Percentiles rank a stretch among this genome's conserved stretches.
These are phyloP conservation scores for Homalodisca vitripennis DNA, from an alignment of 1,140 invertebrate genomes.

Conservation along the genomic window DNA sequence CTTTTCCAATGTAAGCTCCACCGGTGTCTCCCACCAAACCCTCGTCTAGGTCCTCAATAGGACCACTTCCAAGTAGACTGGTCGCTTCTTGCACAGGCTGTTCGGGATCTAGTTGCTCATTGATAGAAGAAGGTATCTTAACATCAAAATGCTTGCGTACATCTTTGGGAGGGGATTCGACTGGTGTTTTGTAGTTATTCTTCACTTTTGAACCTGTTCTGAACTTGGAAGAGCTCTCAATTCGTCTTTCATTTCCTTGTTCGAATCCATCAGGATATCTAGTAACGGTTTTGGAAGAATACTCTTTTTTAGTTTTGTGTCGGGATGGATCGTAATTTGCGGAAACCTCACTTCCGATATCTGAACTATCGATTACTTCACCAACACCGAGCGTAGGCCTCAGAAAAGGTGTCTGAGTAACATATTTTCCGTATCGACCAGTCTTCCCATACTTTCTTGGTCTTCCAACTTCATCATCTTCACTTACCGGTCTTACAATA, in stretches of 20 bases:
- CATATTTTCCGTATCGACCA: slow-evolving; percentile 12
- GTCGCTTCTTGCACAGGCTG: slow-evolving; percentile 18
- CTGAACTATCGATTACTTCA: too few species aligned
- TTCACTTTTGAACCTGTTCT: slow-evolving; percentile 12
- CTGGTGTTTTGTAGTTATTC: background rate
- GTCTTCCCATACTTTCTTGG: background rate
- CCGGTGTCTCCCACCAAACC: background rate
- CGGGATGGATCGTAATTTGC: background rate
- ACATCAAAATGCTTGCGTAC: background rate
- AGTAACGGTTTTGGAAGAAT: slow-evolving; percentile 20
- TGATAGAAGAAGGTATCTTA: background rate
- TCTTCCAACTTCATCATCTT: background rate
- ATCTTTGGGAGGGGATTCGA: background rate
- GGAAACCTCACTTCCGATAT: too few species aligned
- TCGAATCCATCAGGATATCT: slow-evolving; percentile 25
- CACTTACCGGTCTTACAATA: background rate
- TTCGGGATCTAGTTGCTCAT: background rate
- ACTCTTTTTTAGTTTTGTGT: slow-evolving; percentile 13
- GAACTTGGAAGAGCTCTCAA: slow-evolving; percentile 24
- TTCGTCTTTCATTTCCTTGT: slow-evolving; percentile 17
- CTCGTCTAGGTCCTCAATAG: background rate
- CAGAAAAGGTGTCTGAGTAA: too few species aligned
- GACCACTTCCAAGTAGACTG: background rate
- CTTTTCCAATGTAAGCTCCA: too few species aligned
- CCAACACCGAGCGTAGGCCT: too few species aligned